Evolutionary conservation across 2,113 vertebrate species (phyloP).

Genomic region (Nanorana parkeri): DNA sequence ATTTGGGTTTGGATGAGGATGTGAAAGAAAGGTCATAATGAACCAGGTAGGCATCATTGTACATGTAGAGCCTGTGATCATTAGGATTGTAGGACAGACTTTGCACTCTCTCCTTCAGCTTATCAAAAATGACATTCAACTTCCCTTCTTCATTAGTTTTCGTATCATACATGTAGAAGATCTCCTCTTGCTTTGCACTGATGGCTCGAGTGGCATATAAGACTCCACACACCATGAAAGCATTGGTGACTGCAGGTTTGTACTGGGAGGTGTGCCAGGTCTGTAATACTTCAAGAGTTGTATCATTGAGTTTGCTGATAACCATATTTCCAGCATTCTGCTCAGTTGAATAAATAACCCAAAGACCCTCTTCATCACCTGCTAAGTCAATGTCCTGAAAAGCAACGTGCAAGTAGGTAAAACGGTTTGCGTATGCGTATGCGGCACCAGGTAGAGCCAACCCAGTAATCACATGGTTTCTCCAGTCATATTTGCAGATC

Average conservation of each 20-base stretch:
- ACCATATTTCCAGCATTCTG: too few relatives aligned
- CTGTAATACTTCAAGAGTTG: constrained; percentile 86
- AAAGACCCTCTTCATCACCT: constrained; percentile 84
- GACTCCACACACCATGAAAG: background rate
- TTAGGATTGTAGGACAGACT: constrained; percentile 75
- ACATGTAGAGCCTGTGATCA: constrained; percentile 62
- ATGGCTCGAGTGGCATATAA: constrained; percentile 75
- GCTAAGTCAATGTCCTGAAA: constrained; percentile 90
- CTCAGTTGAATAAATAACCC: too few relatives aligned
- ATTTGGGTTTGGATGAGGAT: background rate
- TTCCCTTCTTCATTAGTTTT: constrained; percentile 62
- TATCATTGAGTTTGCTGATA: too few relatives aligned
- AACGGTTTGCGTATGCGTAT: constrained; percentile 80
- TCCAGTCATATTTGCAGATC: constrained; percentile 71
- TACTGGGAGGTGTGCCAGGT: constrained; percentile 62
- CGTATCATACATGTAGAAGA: constrained; percentile 65
- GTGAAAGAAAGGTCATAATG: constrained; percentile 64
- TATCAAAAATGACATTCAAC: constrained; percentile 70
- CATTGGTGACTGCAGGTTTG: background rate
- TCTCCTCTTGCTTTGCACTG: constrained; percentile 73
- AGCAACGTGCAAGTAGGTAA: constrained; percentile 82
- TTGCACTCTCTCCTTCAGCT: constrained; percentile 69
- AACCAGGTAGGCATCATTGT: constrained; percentile 70
- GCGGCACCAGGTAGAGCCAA: constrained; percentile 73
- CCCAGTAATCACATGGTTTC: constrained; percentile 60